These are phyloP conservation scores for Cochlearius cochlearius DNA, from an alignment of 2,113 vertebrate species.

Conservation along the genomic window DNA sequence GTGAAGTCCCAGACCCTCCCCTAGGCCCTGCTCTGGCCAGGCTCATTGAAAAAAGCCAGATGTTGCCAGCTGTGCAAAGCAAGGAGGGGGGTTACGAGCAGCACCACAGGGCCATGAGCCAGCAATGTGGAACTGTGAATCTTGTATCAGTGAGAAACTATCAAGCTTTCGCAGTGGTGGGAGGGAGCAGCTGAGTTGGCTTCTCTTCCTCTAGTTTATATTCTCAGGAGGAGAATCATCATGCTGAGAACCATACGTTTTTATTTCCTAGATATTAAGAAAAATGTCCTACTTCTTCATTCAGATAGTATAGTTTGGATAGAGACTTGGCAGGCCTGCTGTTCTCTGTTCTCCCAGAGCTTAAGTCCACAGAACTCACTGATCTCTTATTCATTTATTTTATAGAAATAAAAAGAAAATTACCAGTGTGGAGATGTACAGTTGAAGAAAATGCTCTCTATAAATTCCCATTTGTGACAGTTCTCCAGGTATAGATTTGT, in stretches of 20 bases:
- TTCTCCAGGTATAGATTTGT: background rate
- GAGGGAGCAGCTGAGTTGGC: background rate
- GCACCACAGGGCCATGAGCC: background rate
- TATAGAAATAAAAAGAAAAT: conserved; percentile 22
- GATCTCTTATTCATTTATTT: conserved; percentile 16
- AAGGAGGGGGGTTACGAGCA: background rate
- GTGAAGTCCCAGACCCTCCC: background rate
- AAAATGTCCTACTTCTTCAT: conserved; percentile 17
- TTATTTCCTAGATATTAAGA: conserved; percentile 28
- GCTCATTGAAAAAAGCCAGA: background rate
- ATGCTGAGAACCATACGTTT: background rate
- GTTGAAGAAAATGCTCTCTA: background rate
- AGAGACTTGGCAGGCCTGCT: conserved; percentile 6
- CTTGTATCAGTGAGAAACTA: background rate
- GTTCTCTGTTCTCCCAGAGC: background rate
- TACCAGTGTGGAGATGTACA: background rate
- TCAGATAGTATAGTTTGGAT: background rate
- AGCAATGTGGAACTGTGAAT: background rate
- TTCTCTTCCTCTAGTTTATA: background rate
- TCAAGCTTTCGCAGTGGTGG: background rate
- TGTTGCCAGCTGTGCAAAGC: background rate
- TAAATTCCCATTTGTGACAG: background rate
- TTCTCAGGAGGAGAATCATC: background rate
- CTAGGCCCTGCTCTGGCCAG: background rate
- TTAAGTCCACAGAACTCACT: background rate